Conservation (phyloP, 1,140 invertebrate genomes). For the Nasonia vitripennis region DNA sequence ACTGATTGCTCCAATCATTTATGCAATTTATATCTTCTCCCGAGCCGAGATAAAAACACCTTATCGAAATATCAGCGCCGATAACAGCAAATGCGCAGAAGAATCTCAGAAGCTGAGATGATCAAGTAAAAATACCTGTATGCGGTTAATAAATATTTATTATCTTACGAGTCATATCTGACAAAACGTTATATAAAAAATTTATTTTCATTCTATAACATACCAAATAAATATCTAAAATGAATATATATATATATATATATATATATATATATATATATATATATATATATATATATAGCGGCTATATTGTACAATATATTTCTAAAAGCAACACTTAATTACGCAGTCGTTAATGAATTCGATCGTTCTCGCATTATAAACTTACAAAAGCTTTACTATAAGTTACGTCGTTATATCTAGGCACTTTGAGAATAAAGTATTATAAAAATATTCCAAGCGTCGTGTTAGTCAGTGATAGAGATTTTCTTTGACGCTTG, state of each 20-base stretch:
- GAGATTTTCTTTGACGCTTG: neutral
- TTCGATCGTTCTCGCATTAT: constrained; percentile 9
- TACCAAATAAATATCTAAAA: constrained; percentile 5
- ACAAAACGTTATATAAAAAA: constrained; percentile 39
- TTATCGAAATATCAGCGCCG: too few species aligned
- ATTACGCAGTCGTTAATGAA: constrained; percentile 13
- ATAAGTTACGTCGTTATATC: constrained; percentile 25
- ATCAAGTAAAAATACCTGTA: neutral
- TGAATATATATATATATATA: neutral
- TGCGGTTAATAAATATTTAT: constrained; percentile 44
- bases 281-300: neutral
- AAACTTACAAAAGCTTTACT: constrained; percentile 36
- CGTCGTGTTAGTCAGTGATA: constrained; percentile 2
- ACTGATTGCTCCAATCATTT: too few species aligned
- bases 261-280: neutral
- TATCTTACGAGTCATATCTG: neutral
- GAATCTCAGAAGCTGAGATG: neutral
- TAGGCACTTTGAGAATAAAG: constrained; percentile 41
- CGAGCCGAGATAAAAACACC: too few species aligned
- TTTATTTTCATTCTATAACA: constrained; percentile 17
- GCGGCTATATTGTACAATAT: constrained; percentile 7
- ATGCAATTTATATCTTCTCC: neutral
- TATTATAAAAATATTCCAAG: constrained; percentile 46
- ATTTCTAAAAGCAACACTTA: constrained; percentile 24
- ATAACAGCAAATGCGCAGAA: neutral